Base-by-base conservation (phyloP, 2,888 invertebrate species). In the Mesochorus sp. region DNA sequence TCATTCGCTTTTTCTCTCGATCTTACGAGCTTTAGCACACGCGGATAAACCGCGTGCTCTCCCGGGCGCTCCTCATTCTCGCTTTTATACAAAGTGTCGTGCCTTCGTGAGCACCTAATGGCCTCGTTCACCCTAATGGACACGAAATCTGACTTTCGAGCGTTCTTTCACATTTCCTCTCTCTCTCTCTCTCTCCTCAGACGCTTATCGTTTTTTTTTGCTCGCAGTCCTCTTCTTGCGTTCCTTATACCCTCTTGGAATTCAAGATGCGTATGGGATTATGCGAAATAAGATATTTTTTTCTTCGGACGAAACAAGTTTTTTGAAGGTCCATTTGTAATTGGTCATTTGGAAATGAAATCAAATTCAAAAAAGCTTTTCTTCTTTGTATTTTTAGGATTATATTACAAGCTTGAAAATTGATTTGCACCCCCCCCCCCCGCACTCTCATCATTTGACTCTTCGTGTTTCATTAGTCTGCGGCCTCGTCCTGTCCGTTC, bases 121-220 rank as follows among this genome's bases (percentile, higher is more conserved):
- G 74, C 74, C 74, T 78, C 66, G 70, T 74, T 78, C 78, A 47
- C 57, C 64, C 74, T 78, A 78, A 74, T 78, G 78, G 74, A 73
- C 70, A 74, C 78, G 78, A 74, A 70, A 78, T 78, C 78, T 78
- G 74, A 78, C 74, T 78, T 78, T 53, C 70, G 70, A 28, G 59
- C 64, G 53, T 71, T 66, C 59, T 66, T 78, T 31, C 34, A 47
- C 47, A 2, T 53, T 26, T 57, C 64, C 42, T 49, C 26, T 74
- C 51, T 2, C 34, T n/a, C n/a, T n/a, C n/a, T n/a, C n/a, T n/a
- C n/a, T 26, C 53, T 21, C 28, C 14, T n/a, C 28, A 12, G 12
- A 24, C 42, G 14, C 21, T 62, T 19, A 17, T 42, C 21, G 21
- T 19, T 6, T 24, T 5, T 5, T 42, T 42, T 10, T 14, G 4